A percentile compares a stretch with the other conserved stretches of the same genome.
These are phyloP conservation scores for Ahaetulla prasina DNA, from an alignment of 2,113 vertebrate genomes.

Conservation along the genomic window DNA sequence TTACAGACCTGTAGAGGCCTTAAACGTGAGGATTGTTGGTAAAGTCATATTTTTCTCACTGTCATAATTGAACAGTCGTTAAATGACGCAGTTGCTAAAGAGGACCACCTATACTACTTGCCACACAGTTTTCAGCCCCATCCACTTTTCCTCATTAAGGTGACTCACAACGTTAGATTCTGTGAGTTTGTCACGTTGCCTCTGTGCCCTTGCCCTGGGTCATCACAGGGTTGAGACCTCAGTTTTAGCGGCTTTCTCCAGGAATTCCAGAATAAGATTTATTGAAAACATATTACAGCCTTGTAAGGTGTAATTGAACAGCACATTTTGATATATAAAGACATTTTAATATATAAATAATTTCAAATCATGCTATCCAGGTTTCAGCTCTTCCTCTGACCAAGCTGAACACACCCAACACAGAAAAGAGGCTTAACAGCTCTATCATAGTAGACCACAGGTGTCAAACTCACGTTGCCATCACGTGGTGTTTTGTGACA, in stretches of 20 bases:
- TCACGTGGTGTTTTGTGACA: no score
- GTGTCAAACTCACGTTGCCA: no score
- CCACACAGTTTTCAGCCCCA: background rate
- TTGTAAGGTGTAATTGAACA: background rate
- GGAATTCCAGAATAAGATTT: background rate
- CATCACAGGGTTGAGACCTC: background rate
- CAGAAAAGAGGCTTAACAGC: background rate
- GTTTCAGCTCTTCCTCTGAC: background rate
- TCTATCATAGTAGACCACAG: background rate
- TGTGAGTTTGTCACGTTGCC: background rate
- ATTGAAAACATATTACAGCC: background rate
- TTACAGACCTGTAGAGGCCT: background rate
- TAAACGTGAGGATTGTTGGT: background rate
- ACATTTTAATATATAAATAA: background rate
- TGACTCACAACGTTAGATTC: background rate
- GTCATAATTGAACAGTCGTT: background rate
- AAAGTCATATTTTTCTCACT: background rate
- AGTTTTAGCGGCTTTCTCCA: background rate
- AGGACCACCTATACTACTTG: background rate
- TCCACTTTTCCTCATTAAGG: background rate
- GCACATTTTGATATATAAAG: background rate
- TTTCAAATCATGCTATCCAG: background rate
- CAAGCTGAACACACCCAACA: background rate
- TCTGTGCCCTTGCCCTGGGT: no score
- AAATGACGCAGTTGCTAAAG: background rate